phyloP scores from a whole-genome alignment of 2,113 vertebrate genomes.

The Amazona vittata region DNA sequence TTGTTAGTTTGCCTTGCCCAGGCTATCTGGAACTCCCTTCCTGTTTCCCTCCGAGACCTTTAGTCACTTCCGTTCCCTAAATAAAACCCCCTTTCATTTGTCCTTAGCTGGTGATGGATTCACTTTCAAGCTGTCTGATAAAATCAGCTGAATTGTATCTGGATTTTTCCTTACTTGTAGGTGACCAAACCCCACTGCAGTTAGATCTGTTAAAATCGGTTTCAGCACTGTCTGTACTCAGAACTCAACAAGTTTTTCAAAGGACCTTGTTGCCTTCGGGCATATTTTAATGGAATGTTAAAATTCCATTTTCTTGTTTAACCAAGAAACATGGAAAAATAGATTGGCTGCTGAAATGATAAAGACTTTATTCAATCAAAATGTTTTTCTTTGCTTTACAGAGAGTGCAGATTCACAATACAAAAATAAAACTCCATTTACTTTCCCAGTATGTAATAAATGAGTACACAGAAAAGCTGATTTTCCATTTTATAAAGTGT shows the following conservation, averaged over 20 bases:
- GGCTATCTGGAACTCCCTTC: conserved; percentile 53
- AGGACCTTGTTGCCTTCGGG: neutral
- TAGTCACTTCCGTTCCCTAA: conserved; percentile 56
- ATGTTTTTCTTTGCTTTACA: neutral
- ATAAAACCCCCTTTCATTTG: conserved; percentile 29
- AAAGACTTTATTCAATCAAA: neutral
- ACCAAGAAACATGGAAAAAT: neutral
- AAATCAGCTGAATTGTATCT: neutral
- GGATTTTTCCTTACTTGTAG: neutral
- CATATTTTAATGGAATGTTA: neutral
- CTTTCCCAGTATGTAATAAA: neutral
- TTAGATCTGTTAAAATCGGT: neutral
- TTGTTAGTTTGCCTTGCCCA: neutral
- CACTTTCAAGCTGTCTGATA: conserved; percentile 26
- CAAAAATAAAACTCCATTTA: neutral
- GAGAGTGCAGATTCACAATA: neutral
- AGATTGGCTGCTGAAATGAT: neutral
- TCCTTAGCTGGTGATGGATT: conserved; percentile 3
- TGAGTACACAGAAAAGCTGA: neutral
- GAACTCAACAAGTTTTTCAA: neutral
- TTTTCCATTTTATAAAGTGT: neutral
- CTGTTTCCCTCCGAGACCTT: conserved; percentile 47
- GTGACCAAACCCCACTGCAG: neutral
- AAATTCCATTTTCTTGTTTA: neutral
- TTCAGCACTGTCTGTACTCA: neutral